These are phyloP conservation scores for Syngnathus floridae DNA, from an alignment of 2,113 vertebrate species.

Conservation along the genomic window DNA sequence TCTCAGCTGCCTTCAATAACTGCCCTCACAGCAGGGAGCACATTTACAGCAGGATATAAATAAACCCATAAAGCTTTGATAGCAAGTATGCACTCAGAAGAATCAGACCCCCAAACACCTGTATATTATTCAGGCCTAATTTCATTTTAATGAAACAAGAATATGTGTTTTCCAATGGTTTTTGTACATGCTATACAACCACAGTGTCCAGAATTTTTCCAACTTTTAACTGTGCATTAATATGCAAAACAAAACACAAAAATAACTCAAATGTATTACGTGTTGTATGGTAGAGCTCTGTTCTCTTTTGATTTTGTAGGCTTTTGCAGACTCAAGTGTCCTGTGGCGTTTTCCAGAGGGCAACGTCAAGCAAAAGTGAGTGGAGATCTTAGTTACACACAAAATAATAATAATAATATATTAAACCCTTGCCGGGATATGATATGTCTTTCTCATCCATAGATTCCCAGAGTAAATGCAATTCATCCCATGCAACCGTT, in stretches of 20 bases:
- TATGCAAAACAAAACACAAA: no score
- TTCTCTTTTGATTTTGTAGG: no score
- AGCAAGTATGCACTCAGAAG: not conserved
- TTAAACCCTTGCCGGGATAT: no score
- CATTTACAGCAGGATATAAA: not conserved
- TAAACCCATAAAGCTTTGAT: not conserved
- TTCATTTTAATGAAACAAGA: not conserved
- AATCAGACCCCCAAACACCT: not conserved
- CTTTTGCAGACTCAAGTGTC: no score
- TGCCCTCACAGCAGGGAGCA: not conserved
- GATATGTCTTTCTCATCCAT: no score
- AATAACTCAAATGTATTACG: no score
- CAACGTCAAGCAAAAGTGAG: no score
- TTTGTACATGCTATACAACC: not conserved
- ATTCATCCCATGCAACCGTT: constrained; percentile 16
- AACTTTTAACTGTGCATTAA: not conserved
- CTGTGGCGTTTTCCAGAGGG: no score
- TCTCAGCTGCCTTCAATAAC: not conserved
- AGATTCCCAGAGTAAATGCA: not conserved
- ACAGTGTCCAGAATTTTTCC: not conserved
- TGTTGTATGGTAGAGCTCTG: no score
- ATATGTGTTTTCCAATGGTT: not conserved
- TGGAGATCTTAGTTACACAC: no score
- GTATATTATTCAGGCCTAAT: not conserved
- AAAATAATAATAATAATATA: no score